Percentiles rank a stretch among this genome's conserved stretches.
These are phyloP conservation scores for Mercenaria mercenaria DNA, from an alignment of 1,140 invertebrate species.

Conservation along the genomic window DNA sequence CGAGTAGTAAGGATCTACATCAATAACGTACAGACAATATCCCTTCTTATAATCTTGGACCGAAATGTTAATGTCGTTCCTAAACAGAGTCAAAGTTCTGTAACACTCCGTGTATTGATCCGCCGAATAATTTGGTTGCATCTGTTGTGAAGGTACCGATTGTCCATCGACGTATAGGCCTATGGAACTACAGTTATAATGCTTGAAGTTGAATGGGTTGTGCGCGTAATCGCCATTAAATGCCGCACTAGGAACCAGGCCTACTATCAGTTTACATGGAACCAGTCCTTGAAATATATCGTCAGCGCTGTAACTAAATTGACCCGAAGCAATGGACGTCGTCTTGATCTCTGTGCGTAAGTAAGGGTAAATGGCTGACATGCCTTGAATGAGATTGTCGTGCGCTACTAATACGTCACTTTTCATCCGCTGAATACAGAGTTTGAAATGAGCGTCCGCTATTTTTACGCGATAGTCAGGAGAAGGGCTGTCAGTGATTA, in stretches of 20 bases:
- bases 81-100: not conserved
- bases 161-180: slow-evolving; percentile 41
- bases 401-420: slow-evolving; percentile 47
- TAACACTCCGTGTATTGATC: slow-evolving; percentile 2
- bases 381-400: slow-evolving; percentile 16
- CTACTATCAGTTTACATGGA: slow-evolving; percentile 51
- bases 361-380: slow-evolving; percentile 48
- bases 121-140: not conserved
- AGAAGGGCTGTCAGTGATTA: not conserved
- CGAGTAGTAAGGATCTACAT: not conserved
- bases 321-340: slow-evolving; percentile 41
- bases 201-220: slow-evolving; percentile 34
- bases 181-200: not conserved
- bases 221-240: slow-evolving; percentile 6
- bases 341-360: slow-evolving; percentile 52
- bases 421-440: slow-evolving; percentile 37
- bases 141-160: not conserved
- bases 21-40: not conserved
- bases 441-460: slow-evolving; percentile 53
- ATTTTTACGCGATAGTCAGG: slow-evolving; percentile 52
- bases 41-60: slow-evolving; percentile 14
- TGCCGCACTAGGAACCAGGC: slow-evolving; percentile 8
- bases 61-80: not conserved
- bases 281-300: slow-evolving; percentile 61
- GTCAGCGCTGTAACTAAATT: slow-evolving; percentile 55